Conservation (phyloP, 2,888 invertebrate species). For the Protophormia terraenovae region DNA sequence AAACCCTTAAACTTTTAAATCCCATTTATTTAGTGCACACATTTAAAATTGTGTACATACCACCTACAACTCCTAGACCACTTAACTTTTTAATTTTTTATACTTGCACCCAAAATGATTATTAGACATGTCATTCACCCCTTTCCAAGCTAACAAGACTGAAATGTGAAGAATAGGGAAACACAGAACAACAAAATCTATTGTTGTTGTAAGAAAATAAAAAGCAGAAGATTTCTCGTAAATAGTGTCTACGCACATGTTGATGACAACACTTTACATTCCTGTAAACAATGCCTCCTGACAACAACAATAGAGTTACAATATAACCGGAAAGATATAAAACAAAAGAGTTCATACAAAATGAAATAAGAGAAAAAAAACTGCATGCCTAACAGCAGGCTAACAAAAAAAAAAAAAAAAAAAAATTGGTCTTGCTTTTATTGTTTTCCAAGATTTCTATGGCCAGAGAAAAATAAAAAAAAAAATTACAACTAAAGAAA, state of each 20-base stretch:
- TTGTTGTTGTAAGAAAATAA: background rate
- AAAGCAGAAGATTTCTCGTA: constrained; percentile 33
- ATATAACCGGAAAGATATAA: constrained; percentile 39
- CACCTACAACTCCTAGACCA: background rate
- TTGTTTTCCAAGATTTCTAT: constrained; percentile 32
- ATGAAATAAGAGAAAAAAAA: constrained; percentile 3
- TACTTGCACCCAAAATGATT: background rate
- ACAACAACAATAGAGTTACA: constrained; percentile 49
- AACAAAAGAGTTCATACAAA: too few species aligned
- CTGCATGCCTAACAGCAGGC: constrained; percentile 57
- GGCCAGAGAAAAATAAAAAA: background rate
- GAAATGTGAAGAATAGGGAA: background rate
- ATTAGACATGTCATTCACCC: constrained; percentile 54
- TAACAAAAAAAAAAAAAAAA: background rate
- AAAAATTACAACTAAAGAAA: background rate
- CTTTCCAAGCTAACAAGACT: constrained; percentile 15
- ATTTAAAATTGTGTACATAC: too few species aligned
- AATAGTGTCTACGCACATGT: constrained; percentile 64
- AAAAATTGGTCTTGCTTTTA: constrained; percentile 6
- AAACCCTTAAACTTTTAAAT: too few species aligned
- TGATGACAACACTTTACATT: constrained; percentile 63
- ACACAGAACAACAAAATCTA: background rate
- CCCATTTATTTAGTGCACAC: too few species aligned
- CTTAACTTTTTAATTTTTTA: constrained; percentile 5
- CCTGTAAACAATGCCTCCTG: constrained; percentile 53